These are phyloP conservation scores for Lithophane socia DNA, from an alignment of 2,888 invertebrate genomes.

Conservation along the genomic window DNA sequence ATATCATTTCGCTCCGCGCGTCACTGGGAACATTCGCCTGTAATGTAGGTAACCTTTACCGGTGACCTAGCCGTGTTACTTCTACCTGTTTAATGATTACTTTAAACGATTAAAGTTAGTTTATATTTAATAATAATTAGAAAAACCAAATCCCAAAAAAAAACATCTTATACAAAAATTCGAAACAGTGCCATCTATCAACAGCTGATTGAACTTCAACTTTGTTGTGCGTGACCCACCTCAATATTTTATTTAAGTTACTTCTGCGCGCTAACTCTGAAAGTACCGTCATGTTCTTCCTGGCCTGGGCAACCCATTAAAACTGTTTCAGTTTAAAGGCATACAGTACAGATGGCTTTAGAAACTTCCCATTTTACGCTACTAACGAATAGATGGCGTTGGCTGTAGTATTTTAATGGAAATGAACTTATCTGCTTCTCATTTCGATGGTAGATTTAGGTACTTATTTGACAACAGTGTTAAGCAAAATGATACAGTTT, in stretches of 20 bases:
- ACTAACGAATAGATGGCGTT: conserved; percentile 6
- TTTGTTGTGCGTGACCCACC: not conserved
- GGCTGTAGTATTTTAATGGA: not conserved
- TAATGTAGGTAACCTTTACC: too few species aligned
- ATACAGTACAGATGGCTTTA: not conserved
- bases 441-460: not conserved
- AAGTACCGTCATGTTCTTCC: not conserved
- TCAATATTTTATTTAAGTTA: not conserved
- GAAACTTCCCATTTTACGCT: not conserved
- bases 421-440: not conserved
- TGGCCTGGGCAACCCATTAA: not conserved
- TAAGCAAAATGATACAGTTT: not conserved
- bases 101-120: not conserved
- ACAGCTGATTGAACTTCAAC: not conserved
- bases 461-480: not conserved
- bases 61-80: too few species aligned
- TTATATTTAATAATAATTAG: not conserved
- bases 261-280: not conserved
- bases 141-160: not conserved
- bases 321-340: not conserved
- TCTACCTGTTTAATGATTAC: too few species aligned
- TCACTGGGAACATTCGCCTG: too few species aligned
- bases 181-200: conserved; percentile 18
- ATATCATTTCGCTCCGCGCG: too few species aligned
- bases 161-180: not conserved